phyloP scores from a whole-genome alignment of 2,888 invertebrate genomes.

The Ophion ventricosus region DNA sequence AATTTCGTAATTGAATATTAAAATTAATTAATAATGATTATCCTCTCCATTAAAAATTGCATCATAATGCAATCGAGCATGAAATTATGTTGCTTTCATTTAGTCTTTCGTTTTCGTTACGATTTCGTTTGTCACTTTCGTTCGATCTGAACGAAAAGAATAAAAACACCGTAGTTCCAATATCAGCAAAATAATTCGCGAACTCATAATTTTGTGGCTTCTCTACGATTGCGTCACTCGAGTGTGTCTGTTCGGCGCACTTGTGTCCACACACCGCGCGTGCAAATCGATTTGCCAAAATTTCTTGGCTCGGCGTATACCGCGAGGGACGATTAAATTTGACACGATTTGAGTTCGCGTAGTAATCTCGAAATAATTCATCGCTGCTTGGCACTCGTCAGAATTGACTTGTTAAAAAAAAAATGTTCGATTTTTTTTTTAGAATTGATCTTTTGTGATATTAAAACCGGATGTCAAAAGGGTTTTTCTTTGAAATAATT shows the following conservation, averaged over 20 bases:
- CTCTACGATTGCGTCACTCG: constrained; percentile 13
- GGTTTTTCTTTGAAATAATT: too few species aligned
- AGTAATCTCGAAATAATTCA: neutral
- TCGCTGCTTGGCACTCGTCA: neutral
- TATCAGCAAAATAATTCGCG: constrained; percentile 5
- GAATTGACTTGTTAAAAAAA: too few species aligned
- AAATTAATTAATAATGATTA: too few species aligned
- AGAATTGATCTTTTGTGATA: too few species aligned
- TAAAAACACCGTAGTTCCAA: neutral
- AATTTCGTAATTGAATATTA: too few species aligned
- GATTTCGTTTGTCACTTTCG: neutral
- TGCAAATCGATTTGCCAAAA: neutral
- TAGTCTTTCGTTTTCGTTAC: neutral
- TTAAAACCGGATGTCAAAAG: too few species aligned
- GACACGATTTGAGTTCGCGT: neutral
- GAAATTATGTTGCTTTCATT: too few species aligned
- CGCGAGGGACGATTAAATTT: neutral
- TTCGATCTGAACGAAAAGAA: neutral
- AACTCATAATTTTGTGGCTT: neutral
- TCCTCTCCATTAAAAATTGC: too few species aligned
- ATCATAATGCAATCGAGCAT: too few species aligned
- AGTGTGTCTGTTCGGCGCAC: neutral
- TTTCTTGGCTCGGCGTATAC: neutral
- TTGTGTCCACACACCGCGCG: neutral
- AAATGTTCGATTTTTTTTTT: too few species aligned